Evolutionary conservation across 2,113 vertebrate genomes (phyloP), one percentile per base, ranked within the genome.

Genomic region (Sinocyclocheilus anophthalmus): DNA sequence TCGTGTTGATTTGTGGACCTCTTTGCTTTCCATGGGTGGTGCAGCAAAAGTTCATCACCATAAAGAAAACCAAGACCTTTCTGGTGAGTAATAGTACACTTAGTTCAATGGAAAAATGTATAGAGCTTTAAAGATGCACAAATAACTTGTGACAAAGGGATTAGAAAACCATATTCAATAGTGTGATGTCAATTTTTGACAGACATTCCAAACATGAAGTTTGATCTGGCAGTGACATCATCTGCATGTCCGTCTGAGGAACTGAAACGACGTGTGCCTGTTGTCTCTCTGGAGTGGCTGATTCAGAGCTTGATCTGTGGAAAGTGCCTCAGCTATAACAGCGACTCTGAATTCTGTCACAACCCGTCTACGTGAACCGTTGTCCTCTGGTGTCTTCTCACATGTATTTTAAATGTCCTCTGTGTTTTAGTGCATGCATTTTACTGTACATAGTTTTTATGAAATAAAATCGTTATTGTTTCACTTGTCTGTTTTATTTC

Each of bases 381-480:
- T 5, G 4, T 61, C 45, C 59, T 37, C 59, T 5, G 9, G 2
- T 39, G 77, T 55, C 75, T 20, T 78, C 57, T 70, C 30, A 1
- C 18, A 2, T 76, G 24, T 87, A 65, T 87, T 89, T 95, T 95
- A 67, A 94, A 92, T 93, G 94, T 96, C 91, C 86, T 94, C 93
- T 94, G 91, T 92, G 92, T 91, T 92, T 91, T 88, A 92, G 93
- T 95, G 97, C 96, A 97, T 97, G 96, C 65, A 11, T 75, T 94
- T 95, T 86, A 93, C 91, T 99, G 97, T 98, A 98, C 87, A 99
- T 97, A 98, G 92, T 96, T 97, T 96, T 96, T 96, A 90, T 96
- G 95, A 97, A 97, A 97, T 96, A 94, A 94, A 93, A 95, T 90
- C 92, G 95, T 95, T 90, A 93, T 91, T 90, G 92, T 96, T 95